A percentile compares a stretch with the other conserved stretches of the same genome.
Conservation (phyloP, 2,797 vertebrate genomes). For the Rhodeus uyekii region DNA sequence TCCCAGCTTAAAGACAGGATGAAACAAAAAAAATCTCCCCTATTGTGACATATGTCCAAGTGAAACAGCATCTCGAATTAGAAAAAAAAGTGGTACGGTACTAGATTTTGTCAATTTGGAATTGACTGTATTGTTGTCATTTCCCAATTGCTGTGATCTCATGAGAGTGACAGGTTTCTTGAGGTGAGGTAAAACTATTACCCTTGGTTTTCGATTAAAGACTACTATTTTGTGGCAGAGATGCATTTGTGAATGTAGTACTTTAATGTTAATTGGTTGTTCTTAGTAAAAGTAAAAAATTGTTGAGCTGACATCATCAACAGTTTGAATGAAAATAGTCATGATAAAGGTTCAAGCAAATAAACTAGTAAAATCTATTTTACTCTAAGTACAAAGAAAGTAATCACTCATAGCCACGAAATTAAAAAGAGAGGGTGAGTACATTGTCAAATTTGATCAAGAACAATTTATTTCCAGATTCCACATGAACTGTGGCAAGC, state of each 20-base stretch:
- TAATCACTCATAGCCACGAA: background rate
- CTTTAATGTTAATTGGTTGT: background rate
- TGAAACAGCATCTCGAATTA: background rate
- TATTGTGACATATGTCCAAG: background rate
- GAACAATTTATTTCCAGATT: background rate
- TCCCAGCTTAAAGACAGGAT: background rate
- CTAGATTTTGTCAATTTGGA: background rate
- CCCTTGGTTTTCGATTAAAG: background rate
- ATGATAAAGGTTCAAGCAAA: background rate
- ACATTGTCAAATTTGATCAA: background rate
- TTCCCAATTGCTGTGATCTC: background rate
- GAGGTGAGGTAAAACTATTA: background rate
- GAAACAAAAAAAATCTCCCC: background rate
- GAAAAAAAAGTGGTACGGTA: background rate
- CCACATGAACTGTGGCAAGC: slow-evolving; percentile 2
- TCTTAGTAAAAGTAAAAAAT: background rate
- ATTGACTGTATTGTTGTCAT: background rate
- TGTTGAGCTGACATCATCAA: background rate
- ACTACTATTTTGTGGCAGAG: background rate
- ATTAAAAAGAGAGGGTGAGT: background rate
- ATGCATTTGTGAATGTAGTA: background rate
- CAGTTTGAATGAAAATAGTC: background rate
- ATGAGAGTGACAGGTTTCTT: background rate
- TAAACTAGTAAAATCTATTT: background rate
- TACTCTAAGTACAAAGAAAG: background rate